Evolutionary conservation across 2,797 vertebrate species (phyloP), one percentile per base, ranked within the genome.

Genomic region (Micromesistius poutassou): DNA sequence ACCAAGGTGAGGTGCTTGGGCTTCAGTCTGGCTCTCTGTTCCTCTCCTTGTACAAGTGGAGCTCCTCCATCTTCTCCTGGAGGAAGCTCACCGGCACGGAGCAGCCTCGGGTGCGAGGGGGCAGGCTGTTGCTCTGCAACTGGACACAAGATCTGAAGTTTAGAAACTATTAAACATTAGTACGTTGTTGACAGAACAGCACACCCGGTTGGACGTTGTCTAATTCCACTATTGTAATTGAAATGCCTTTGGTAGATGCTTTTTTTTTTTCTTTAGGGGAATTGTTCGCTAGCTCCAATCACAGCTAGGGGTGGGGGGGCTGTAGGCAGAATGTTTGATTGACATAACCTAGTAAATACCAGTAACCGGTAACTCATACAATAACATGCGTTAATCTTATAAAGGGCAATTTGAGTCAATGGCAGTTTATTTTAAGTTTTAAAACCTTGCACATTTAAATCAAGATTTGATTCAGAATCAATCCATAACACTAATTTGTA

Each of bases 21-120:
- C 31, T 70, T 89, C 93, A 95, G 90, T 94, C 93, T 0, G 94
- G 93, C 82, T 94, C 94, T 78, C 92, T 81, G 89, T 92, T 92
- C 87, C 94, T 93, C 87, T 95, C 94, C 90, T 90, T 93, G 89
- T 93, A 89, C 74, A 95, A 89, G 25, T 95, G 92, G 31, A 96
- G 85, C 79, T 92, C 90, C 78, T 93, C 94, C 91, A 96, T 89
- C 86, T 95, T 93, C 79, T 93, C 93, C 76, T 94, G 92, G 74
- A 96, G 85, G 82, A 93, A 89, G 35, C 91, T 88, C 19, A 91
- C 86, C 0, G 94, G 90, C 78, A 92, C 86, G 73, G 95, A 94
- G 82, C 91, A 88, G 7, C 92, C 93, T n/a, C 92, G 73, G 38
- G 55, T 8, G 55, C 55, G 46, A 19, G 19, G 81, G 1, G 89